Base-by-base conservation (phyloP, 2,888 invertebrate genomes). In the Diploptera punctata region DNA sequence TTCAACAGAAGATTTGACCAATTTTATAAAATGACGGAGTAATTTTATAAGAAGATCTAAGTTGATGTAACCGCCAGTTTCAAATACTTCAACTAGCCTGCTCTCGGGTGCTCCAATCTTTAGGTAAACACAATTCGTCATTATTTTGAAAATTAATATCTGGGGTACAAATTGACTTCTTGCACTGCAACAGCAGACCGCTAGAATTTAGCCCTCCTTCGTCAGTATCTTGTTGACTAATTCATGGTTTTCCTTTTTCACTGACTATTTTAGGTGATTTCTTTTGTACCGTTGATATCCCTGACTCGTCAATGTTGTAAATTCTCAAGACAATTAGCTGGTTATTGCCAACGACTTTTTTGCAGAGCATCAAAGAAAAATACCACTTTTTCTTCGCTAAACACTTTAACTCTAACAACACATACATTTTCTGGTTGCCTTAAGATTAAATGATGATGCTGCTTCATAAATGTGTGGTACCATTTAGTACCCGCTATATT, bases 1-100 rank as follows among this genome's bases (percentile, higher is more conserved):
- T n/a, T n/a, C n/a, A n/a, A n/a, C n/a, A n/a, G n/a, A n/a, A 38
- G 76, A 71, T 44, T 77, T 77, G 18, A 77, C 76, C 69, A 74
- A 49, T 72, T 76, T 81, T 81, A 82, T 81, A 81, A 83, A 79
- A 74, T 76, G 75, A 67, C 76, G 69, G 13, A 85, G 84, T 79
- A 78, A 79, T 77, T 68, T 7, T 72, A 79, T 86, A 86, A 86
- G 86, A 0, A 77, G 47, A 2, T 67, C 71, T 24, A 47, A 44
- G 33, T 70, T 65, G 26, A 71, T 71, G 31, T 71, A 71, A 9
- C 26, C n/a, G n/a, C n/a, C n/a, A n/a, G n/a, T n/a, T n/a, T n/a
- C n/a, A n/a, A n/a, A n/a, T n/a, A n/a, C n/a, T n/a, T n/a, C n/a
- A n/a, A n/a, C n/a, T n/a, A n/a, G n/a, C n/a, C n/a, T 61, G 29